These are phyloP conservation scores for Oscheius sp. DNA, from an alignment of 2,888 invertebrate genomes.

Conservation along the genomic window DNA sequence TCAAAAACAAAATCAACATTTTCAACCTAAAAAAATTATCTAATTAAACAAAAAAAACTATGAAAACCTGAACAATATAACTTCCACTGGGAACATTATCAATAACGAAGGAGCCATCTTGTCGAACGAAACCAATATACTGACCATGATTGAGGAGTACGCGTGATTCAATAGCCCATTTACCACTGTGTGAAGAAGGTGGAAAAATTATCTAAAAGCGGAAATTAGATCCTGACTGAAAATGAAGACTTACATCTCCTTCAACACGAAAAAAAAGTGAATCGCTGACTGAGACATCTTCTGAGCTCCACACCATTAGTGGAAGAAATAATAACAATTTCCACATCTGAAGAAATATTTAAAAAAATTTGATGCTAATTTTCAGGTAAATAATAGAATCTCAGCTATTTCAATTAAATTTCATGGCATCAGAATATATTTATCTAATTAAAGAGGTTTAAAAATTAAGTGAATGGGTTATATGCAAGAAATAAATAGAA, in stretches of 20 bases:
- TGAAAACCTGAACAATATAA: constrained; percentile 86
- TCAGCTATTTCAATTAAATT: background rate
- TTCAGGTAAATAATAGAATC: too few relatives aligned
- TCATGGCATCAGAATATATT: too few relatives aligned
- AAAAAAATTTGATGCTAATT: too few relatives aligned
- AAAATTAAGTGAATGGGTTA: constrained; percentile 19
- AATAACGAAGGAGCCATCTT: constrained; percentile 90
- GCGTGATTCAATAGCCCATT: constrained; percentile 62
- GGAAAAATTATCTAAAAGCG: constrained; percentile 56
- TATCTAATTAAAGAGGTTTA: background rate
- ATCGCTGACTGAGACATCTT: constrained; percentile 5
- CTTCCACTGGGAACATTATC: constrained; percentile 88
- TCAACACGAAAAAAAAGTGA: constrained; percentile 5
- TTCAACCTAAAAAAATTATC: constrained; percentile 74
- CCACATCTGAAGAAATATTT: too few relatives aligned
- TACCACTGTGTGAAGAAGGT: constrained; percentile 41
- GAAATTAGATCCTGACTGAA: too few relatives aligned
- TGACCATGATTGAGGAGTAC: constrained; percentile 71
- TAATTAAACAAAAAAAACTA: background rate
- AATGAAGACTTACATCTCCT: constrained; percentile 29
- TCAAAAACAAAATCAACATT: constrained; percentile 93
- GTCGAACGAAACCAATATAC: constrained; percentile 76
- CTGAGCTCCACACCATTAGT: background rate
- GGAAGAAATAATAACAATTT: background rate
- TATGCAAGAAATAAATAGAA: constrained; percentile 15